Evolutionary conservation across 1,140 invertebrate genomes (phyloP), one percentile per base, ranked within the genome.

Genomic region (Idris sp.): DNA sequence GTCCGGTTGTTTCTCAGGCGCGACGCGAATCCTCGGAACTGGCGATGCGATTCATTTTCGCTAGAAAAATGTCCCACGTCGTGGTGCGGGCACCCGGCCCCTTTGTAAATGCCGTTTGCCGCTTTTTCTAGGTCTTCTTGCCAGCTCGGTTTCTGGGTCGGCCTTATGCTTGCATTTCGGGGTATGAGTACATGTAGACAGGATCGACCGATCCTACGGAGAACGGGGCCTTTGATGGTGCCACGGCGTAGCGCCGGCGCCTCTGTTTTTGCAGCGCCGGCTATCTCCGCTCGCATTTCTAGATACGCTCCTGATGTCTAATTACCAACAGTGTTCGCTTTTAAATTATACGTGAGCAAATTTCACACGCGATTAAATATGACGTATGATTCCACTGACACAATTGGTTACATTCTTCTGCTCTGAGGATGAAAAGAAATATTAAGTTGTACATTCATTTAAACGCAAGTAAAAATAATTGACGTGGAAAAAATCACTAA

Each of bases 31-130:
- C 61, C 72, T 67, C 38, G 61, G 72, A 78, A 75, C 38, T 53
- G 62, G 43, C 41, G 61, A 72, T 68, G 72, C 76, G 67, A 75
- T 72, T 75, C 61, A 75, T 75, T 75, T 78, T 75, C 71, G 41
- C 67, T 71, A 75, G 76, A 78, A 78, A 78, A 78, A 72, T 76
- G 74, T 76, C 49, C 53, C 68, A 43, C 68, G 64, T 73, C 56
- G 56, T 13, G 35, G 38, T 25, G 48, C 67, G 31, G 25, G 30
- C 56, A 51, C 43, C 38, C 41, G 11, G 48, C 43, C 14, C 74
- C 74, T 77, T 77, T 77, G 69, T 64, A 41, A 35, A 69, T 68
- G 53, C 74, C 62, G 69, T 64, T n/a, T 62, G 53, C 74, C 41
- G 35, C 64, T 73, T 73, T 73, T 73, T 69, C 58, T 69, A 69